Evolutionary conservation across 2,888 invertebrate genomes (phyloP), one percentile per base, ranked within the genome.

Genomic region (Zele albiditarsus): DNA sequence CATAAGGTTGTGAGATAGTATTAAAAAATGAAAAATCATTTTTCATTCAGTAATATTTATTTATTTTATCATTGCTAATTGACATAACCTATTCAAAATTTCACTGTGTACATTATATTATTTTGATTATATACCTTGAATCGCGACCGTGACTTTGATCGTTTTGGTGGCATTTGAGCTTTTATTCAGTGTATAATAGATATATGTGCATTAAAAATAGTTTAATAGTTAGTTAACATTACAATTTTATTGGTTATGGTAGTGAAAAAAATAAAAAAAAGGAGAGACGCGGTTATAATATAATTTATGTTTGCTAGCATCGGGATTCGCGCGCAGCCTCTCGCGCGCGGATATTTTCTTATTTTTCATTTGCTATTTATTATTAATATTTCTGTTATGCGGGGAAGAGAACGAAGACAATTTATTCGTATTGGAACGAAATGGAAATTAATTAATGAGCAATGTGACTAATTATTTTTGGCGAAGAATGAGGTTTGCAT

Each of bases 121-220:
- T 38, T 38, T 12, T 38, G 38, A 38, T 31, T 6, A 31, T 75
- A 53, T 86, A 88, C 88, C 87, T 88, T 87, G 77, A 87, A 87
- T 80, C 86, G 83, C 65, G 86, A 83, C 63, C 84, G 84, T 38
- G 79, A 79, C 80, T 83, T 84, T 77, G 79, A 85, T 74, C 85
- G 84, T 79, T 85, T 84, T 49, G 85, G 80, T 77, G 86, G 82
- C 87, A 87, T 88, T 84, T 85, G 81, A 78, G 75, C 60, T 75
- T 69, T 65, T 76, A 78, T 76, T 73, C 77, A 71, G 69, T 42
- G 12, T 38, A 38, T 38, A 12, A 38, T 38, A 33, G 66, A 53
- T 31, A 66, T 63, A 66, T 53, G 31, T n/a, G 8, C 12, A 65
- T 27, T 65, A 57, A 23, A 72, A 31, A 66, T 57, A 25, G 31